Evolutionary conservation across 2,113 vertebrate species (phyloP).

Genomic region (Geococcyx californianus): DNA sequence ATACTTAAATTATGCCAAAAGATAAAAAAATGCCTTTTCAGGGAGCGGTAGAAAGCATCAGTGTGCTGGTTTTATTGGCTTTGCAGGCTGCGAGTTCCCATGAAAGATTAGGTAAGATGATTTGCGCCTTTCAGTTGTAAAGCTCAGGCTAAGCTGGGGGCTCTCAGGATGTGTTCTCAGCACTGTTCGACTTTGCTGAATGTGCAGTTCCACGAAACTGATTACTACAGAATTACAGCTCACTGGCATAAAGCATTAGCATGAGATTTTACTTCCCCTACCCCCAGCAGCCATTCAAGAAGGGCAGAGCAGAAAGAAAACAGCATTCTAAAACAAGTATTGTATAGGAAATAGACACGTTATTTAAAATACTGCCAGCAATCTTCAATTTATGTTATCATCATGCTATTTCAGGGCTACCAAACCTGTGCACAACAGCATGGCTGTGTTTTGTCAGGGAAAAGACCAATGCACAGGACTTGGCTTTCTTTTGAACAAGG

Average conservation of each 20-base stretch:
- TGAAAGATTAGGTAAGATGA: constrained; percentile 17
- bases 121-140: constrained; percentile 20
- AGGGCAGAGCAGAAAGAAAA: not conserved
- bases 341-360: not conserved
- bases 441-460: not conserved
- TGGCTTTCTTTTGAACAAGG: not conserved
- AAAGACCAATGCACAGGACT: not conserved
- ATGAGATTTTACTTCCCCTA: not conserved
- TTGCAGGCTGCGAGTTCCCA: constrained; percentile 25
- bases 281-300: not conserved
- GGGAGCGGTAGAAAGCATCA: not conserved
- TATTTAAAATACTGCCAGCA: not conserved
- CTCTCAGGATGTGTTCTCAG: constrained; percentile 4
- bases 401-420: not conserved
- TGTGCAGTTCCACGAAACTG: not conserved
- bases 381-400: not conserved
- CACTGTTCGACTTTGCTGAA: constrained; percentile 6
- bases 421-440: not conserved
- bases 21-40: not conserved
- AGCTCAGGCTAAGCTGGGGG: not conserved
- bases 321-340: not conserved
- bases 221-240: constrained; percentile 17
- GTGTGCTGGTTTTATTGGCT: not conserved
- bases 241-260: not conserved
- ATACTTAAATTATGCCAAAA: not conserved